Percentiles rank a stretch among this genome's conserved stretches.
phyloP scores from a whole-genome alignment of 2,113 vertebrate species.

The Ceyx cyanopectus region DNA sequence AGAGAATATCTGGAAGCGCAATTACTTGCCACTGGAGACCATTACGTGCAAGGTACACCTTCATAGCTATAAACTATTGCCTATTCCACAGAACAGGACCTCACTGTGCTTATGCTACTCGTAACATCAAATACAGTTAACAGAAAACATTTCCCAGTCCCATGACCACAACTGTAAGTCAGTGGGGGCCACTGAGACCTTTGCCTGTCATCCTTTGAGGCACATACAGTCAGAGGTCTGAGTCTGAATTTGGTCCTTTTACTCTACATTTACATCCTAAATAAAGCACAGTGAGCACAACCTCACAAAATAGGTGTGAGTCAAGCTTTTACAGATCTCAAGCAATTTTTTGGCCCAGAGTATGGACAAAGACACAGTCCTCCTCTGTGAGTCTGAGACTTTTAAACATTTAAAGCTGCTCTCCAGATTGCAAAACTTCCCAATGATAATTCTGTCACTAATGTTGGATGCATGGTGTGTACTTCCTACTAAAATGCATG shows the following conservation, averaged over 20 bases:
- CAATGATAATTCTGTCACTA: neutral
- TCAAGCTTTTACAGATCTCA: neutral
- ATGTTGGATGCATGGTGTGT: neutral
- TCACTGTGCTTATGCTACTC: too few species aligned
- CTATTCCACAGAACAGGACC: neutral
- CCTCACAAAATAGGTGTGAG: neutral
- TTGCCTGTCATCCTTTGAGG: neutral
- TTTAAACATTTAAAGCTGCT: neutral
- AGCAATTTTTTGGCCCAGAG: neutral
- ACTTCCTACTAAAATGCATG: neutral
- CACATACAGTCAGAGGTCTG: neutral
- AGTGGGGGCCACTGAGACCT: accelerated
- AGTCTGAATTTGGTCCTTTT: neutral
- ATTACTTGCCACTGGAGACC: neutral
- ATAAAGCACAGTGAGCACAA: neutral
- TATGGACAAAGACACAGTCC: neutral
- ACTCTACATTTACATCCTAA: neutral
- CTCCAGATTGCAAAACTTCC: neutral
- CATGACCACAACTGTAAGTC: neutral
- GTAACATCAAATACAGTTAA: accelerated
- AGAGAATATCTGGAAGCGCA: neutral
- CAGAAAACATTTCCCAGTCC: neutral
- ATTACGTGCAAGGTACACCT: accelerated
- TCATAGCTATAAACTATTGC: neutral
- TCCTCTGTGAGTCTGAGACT: neutral